Conservation (phyloP, 2,113 vertebrate species). For the Ptychochromis oligacanthus region DNA sequence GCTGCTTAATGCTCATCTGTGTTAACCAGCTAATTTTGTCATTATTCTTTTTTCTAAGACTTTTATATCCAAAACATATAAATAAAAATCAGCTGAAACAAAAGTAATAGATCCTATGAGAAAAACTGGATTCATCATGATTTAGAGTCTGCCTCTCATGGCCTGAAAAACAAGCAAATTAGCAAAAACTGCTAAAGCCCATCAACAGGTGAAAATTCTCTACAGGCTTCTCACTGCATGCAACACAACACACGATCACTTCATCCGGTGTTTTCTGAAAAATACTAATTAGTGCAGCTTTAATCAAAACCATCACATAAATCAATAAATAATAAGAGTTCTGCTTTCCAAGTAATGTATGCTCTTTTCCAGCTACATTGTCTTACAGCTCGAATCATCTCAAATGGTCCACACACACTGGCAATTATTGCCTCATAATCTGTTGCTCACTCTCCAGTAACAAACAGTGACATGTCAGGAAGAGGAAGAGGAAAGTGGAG, state of each 20-base stretch:
- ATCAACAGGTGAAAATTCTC: neutral
- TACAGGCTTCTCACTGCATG: neutral
- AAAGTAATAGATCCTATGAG: too few relatives aligned
- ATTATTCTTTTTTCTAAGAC: too few relatives aligned
- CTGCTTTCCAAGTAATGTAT: neutral
- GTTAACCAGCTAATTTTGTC: neutral
- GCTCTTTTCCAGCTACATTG: neutral
- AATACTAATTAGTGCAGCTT: neutral
- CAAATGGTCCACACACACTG: conserved; percentile 15
- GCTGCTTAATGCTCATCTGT: neutral
- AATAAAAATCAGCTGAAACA: too few relatives aligned
- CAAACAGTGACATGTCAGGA: conserved; percentile 14
- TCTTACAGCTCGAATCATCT: neutral
- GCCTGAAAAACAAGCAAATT: neutral
- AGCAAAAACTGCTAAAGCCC: neutral
- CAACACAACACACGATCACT: neutral
- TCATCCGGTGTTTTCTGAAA: neutral
- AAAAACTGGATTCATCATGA: neutral
- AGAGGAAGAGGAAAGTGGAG: neutral
- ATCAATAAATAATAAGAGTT: neutral
- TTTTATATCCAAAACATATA: too few relatives aligned
- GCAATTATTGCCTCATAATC: conserved; percentile 23
- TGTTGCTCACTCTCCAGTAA: neutral
- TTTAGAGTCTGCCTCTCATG: neutral
- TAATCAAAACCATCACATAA: neutral